phyloP scores from a whole-genome alignment of 2,113 vertebrate genomes.

The Asarcornis scutulata region DNA sequence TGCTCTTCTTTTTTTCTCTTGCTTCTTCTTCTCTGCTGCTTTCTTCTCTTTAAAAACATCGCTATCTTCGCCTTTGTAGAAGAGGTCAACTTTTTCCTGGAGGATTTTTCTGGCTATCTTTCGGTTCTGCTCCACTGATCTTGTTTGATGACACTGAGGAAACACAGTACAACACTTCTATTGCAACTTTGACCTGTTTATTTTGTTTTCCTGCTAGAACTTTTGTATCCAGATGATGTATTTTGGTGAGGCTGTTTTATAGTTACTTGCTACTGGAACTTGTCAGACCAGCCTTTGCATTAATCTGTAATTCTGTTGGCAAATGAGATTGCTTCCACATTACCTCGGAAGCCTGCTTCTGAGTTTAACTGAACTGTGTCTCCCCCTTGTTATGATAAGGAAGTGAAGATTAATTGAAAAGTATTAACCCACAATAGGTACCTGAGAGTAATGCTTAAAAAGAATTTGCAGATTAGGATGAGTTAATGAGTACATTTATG shows the following conservation, averaged over 20 bases:
- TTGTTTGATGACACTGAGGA: conserved; percentile 93
- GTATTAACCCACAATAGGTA: background rate
- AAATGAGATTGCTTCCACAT: background rate
- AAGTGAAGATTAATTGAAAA: conserved; percentile 1
- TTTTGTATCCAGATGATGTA: background rate
- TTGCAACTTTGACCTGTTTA: background rate
- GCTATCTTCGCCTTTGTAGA: conserved; percentile 86
- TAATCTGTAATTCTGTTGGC: background rate
- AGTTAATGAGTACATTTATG: background rate
- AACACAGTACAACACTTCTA: conserved; percentile 12
- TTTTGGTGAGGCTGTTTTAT: background rate
- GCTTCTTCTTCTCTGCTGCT: conserved; percentile 82
- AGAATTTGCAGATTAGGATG: background rate
- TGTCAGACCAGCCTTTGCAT: background rate
- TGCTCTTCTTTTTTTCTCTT: conserved; percentile 84
- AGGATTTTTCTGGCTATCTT: conserved; percentile 90
- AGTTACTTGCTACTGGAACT: background rate
- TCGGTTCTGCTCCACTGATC: conserved; percentile 89
- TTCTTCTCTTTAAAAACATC: conserved; percentile 80
- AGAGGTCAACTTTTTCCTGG: conserved; percentile 88
- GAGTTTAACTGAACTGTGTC: background rate
- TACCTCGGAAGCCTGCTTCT: background rate
- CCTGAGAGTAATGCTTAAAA: background rate
- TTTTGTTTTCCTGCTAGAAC: background rate
- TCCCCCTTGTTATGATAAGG: background rate